Evolutionary conservation across 1,140 invertebrate species (phyloP), one percentile per base, ranked within the genome.

Genomic region (Papilio polytes): DNA sequence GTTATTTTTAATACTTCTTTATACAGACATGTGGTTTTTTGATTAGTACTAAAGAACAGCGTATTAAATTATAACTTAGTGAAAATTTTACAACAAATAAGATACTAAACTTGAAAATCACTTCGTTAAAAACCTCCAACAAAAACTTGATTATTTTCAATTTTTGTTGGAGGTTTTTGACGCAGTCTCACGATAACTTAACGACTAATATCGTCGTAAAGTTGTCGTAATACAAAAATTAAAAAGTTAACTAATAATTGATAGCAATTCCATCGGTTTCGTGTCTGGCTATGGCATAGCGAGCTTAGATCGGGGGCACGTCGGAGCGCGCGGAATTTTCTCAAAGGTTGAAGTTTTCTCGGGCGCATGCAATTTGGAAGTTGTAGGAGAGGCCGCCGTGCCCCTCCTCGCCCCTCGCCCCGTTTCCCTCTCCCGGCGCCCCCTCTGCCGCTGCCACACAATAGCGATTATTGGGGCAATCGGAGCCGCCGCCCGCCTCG

Each of bases 381-480:
- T 92, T 92, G 85, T 86, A 87, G 83, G 82, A 87, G 83, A 87
- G 84, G 79, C 82, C 82, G 82, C 82, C 84, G 10, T 13, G 81
- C 81, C 84, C 12, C 63, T 18, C 26, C 63, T 12, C 1, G 10
- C 22, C 10, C 22, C 10, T n/a, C 18, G 6, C 56, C 2, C 2
- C 20, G 9, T 7, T n/a, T 59, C 18, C 36, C 80, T 73, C 78
- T 56, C 81, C 83, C 59, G 80, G 74, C 78, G 77, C 83, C 66
- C 73, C 70, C 59, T 59, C 81, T 80, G 83, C 81, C 73, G 76
- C 81, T 78, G 83, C 85, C 87, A 85, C 89, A 92, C 89, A 91
- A 92, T 93, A 88, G 89, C 89, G 92, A 92, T 93, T 92, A 94
- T 93, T 93, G 90, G 89, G 89, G 90, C 92, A 94, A 94, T 94